Base-by-base conservation (phyloP, 2,797 vertebrate species). In the Pseudochromis fuscus region DNA sequence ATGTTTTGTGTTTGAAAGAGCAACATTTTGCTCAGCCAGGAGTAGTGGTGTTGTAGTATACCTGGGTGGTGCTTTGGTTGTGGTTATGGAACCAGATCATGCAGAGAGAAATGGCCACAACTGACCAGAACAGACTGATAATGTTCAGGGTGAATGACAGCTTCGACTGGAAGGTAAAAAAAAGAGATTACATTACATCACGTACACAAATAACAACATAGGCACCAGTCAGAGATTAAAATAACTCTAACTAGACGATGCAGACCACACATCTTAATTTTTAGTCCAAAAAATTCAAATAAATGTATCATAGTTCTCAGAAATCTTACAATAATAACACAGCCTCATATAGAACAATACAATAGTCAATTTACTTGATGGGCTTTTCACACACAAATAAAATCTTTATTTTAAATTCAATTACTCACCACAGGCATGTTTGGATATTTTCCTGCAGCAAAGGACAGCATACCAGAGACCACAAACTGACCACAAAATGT, bases 101-200 rank as follows among this genome's bases (percentile, higher is more conserved):
- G 0, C 25, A 68, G 0, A 90, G 0, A 44, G 0, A 0, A 38
- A 91, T 1, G 5, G 67, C 76, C 0, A 0, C 33, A 7, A 85
- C 0, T 1, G 93, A 88, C 88, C 91, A 90, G 72, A 92, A 86
- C 59, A 94, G 79, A 61, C 91, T 72, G 18, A 93, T 16, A 28
- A 94, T 92, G 88, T 95, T 94, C 64, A 94, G 48, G 2, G 84
- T 74, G 59, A 95, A 93, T 0, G 93, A 93, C 45, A 91, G 59
- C 66, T 94, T 95, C 15, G 86, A 51, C 94, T 95, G 79, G 19
- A 72, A 61, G 28, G 15, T 50, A 8, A 66, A 18, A n/a, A 48
- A 75, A 67, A n/a, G 0, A 64, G 18, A 53, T 15, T 25, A 37
- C 7, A 45, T 42, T 44, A 11, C 4, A 23, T 40, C n/a, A 16